Evolutionary conservation across 2,888 invertebrate species (phyloP), one percentile per base, ranked within the genome.

Genomic region (Stegophylla sp.): DNA sequence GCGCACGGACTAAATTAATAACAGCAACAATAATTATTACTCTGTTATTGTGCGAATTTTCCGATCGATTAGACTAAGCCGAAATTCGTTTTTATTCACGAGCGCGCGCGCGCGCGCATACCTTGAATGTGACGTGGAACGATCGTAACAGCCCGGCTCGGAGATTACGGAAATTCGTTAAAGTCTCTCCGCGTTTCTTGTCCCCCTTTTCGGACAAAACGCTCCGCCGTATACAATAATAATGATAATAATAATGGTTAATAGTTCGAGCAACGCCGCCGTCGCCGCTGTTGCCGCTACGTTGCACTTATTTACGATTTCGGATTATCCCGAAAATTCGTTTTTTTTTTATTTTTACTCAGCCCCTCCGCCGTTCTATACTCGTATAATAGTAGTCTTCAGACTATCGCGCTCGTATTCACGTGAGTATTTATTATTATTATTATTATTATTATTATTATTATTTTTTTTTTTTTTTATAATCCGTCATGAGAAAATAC

Each of bases 61-160:
- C 76, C 66, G 76, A 76, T 76, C 76, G 76, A 76, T 76, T 66
- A 43, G 26, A 53, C 66, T 76, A 53, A 76, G 66, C 76, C 66
- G 66, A 66, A 76, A 66, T 66, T 76, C 43, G 0, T n/a, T 66
- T 66, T 66, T 26, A 43, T 56, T 76, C 23, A 13, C 43, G n/a
- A 12, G 43, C 12, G 41, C 56, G 72, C 41, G 64, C 28, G 63
- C 28, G 17, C 34, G 34, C 34, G 34, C 34, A 34, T 34, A 34
- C 4, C 34, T 7, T 3, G 4, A 28, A 28, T 48, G 48, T 74
- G 61, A 63, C 48, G 20, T 2, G 10, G 64, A 12, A 75, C 75
- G 66, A 51, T 51, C 64, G 75, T 41, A 66, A 66, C 20, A 53
- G 26, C 66, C n/a, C n/a, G 28, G 26, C 53, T 26, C n/a, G 7